Conservation (phyloP, 2,888 invertebrate species). For the Epirrhoe tristata region DNA sequence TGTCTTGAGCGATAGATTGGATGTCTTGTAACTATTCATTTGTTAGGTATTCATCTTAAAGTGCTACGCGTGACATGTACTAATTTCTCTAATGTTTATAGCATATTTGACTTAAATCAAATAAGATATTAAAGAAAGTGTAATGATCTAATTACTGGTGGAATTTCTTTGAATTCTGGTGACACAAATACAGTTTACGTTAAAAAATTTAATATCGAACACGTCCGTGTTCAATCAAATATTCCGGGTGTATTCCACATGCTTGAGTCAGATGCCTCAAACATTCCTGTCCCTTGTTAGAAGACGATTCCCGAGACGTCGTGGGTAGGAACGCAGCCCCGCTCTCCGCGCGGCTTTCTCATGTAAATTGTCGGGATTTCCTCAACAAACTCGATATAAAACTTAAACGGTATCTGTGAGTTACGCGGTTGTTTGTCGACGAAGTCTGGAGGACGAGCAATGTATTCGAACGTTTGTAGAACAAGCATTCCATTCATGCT, state of each 20-base stretch:
- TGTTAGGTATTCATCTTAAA: not conserved
- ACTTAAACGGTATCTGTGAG: conserved; percentile 63
- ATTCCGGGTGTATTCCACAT: conserved; percentile 69
- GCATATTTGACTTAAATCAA: too few relatives aligned
- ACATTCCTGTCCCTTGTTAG: conserved; percentile 77
- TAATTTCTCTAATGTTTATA: not conserved
- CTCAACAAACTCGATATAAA: conserved; percentile 71
- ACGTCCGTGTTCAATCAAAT: conserved; percentile 74
- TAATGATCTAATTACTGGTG: too few relatives aligned
- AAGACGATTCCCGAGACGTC: conserved; percentile 60
- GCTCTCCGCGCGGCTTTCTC: conserved; percentile 69
- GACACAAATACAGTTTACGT: conserved; percentile 32
- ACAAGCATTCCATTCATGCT: conserved; percentile 16
- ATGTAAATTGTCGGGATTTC: conserved; percentile 79
- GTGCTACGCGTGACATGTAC: not conserved
- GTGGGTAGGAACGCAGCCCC: conserved; percentile 55
- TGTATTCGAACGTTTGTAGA: conserved; percentile 24
- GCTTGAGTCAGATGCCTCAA: conserved; percentile 70
- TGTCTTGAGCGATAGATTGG: conserved; percentile 2
- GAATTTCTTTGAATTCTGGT: too few relatives aligned
- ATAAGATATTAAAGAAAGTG: too few relatives aligned
- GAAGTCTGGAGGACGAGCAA: conserved; percentile 34
- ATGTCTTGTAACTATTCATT: conserved; percentile 1
- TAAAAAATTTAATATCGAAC: conserved; percentile 67
- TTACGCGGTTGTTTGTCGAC: conserved; percentile 49